Conservation (phyloP, 2,113 vertebrate genomes). For the Ictalurus punctatus region DNA sequence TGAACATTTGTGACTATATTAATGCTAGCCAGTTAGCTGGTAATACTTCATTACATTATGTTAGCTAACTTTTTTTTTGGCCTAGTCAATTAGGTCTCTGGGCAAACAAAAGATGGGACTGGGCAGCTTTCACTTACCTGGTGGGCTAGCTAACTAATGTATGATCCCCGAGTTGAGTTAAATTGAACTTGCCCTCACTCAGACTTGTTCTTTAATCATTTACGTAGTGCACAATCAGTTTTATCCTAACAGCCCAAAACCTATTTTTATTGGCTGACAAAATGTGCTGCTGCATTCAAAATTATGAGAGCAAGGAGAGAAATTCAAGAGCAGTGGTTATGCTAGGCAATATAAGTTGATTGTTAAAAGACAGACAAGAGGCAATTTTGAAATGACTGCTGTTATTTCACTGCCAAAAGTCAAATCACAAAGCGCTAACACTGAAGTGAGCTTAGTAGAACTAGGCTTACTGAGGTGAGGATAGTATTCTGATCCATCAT, state of each 20-base stretch:
- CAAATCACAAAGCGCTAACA: too few species aligned
- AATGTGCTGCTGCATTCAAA: background rate
- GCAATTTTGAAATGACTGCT: background rate
- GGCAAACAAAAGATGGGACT: background rate
- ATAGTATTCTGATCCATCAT: constrained; percentile 88
- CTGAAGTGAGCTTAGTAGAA: too few species aligned
- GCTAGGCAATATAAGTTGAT: background rate
- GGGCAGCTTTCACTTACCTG: background rate
- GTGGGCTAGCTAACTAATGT: background rate
- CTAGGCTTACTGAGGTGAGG: constrained; percentile 74
- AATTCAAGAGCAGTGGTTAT: background rate
- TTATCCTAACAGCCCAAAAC: background rate
- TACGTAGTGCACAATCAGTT: background rate
- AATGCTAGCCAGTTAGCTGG: background rate
- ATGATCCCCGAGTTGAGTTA: background rate
- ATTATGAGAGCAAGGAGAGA: background rate
- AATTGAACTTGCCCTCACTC: too few species aligned
- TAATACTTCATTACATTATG: background rate
- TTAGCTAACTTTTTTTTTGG: background rate
- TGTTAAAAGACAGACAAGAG: too few species aligned
- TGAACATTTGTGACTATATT: background rate
- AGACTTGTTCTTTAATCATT: too few species aligned
- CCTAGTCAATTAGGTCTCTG: background rate
- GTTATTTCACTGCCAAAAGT: too few species aligned
- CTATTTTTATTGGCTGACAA: background rate